Evolutionary conservation across 2,888 invertebrate species (phyloP), one percentile per base, ranked within the genome.

Genomic region (Agriotes lineatus): DNA sequence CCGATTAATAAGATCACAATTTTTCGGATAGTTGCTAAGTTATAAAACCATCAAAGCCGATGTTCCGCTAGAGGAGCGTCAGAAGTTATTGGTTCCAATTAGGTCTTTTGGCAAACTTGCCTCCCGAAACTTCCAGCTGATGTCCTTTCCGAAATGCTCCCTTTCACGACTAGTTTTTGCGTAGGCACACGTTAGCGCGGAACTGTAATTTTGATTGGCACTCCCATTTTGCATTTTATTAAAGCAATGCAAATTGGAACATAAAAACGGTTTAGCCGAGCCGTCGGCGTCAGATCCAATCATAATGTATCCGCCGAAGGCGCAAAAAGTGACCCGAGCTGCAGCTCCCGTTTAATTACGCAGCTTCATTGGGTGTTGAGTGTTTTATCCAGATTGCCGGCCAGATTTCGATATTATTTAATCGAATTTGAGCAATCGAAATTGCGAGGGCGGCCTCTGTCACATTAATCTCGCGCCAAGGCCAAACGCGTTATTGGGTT

Each of bases 401-500:
- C 42, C 48, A 14, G 20, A 48, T 48, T 18, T 48, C 22, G 48
- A 48, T 48, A 48, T 48, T 48, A 48, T 48, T 48, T 48, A 48
- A 48, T 48, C 20, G 48, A 48, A 48, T 42, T 42, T 42, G 52
- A 56, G 44, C 30, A 44, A 63, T 63, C 63, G 63, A 56, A 52
- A 54, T 45, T 42, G 45, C 39, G 35, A 33, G 50, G 44, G 59
- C 42, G 50, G 33, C 39, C 63, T 45, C 39, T 57, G 67, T 54
- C 48, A 57, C 61, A 61, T 61, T 67, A 67, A 67, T 67, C 67
- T 61, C 56, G 45, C 33, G 56, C 54, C 61, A 67, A 61, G 56
- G 56, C 48, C 54, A 62, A 25, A 48, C 56, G 61, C 61, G 61
- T 67, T 67, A 67, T 67, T 67, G 61, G 67, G 56, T 67, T 67